Evolutionary conservation across 2,888 invertebrate species (phyloP), one percentile per base, ranked within the genome.

Genomic region (Apodemia zela): DNA sequence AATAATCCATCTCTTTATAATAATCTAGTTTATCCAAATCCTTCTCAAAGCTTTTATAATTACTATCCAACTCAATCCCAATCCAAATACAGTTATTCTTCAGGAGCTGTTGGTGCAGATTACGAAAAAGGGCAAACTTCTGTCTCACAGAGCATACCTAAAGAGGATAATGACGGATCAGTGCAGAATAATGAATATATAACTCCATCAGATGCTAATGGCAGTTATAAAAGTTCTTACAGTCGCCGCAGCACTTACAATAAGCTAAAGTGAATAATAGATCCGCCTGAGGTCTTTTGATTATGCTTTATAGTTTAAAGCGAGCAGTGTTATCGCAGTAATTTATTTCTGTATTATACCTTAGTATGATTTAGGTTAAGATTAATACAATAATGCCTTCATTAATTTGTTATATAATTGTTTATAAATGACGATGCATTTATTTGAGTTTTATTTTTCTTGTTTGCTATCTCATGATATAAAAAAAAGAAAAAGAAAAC

Each of bases 51-150:
- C 58, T 77, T 89, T 25, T 87, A 85, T 65, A 88, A 86, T 63
- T 91, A 89, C 63, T 85, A 87, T 66, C 87, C 88, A 25, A 72
- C 81, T 3, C 84, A 78, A 67, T 72, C 84, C 8, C 92, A 89
- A 72, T 76, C 79, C 0, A 89, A 87, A 66, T 86, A 87, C 63
- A 81, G 77, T 21, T 69, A 82, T 29, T 72, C 82, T 2, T 85
- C 85, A 63, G 76, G 73, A 38, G 71, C 76, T 2, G 71, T 79
- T 33, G 74, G 77, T 4, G 73, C 80, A 0, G 92, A 89, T 57
- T 88, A 86, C 66, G 88, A 88, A 4, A 89, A 86, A 69, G 63
- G 77, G 8, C 84, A 81, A 67, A 73, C 74, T 47, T 11, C 84
- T 4, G 63, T 78, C 4, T 68, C 80, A 0, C 85, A 85, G 66